These are phyloP conservation scores for Meloidogyne hapla DNA, from an alignment of 1,140 invertebrate species.

Conservation along the genomic window DNA sequence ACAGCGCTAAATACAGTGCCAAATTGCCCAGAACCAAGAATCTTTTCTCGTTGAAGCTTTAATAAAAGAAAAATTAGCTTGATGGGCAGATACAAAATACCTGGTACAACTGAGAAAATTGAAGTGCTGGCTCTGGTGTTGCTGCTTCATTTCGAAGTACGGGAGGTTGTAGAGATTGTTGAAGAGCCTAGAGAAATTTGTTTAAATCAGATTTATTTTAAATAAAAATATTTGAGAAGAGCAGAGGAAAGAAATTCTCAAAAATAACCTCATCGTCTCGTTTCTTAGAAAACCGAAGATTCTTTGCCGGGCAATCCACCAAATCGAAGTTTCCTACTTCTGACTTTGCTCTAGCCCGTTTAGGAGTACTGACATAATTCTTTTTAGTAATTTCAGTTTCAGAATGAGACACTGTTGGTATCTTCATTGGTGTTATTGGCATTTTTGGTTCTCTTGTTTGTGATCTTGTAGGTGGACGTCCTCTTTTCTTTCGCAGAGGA, in stretches of 20 bases:
- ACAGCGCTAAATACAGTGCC: slow-evolving; percentile 90
- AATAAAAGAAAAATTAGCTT: slow-evolving; percentile 67
- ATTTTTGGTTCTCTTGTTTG: not conserved
- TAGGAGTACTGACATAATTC: not conserved
- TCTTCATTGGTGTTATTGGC: not conserved
- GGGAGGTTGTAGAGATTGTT: slow-evolving; percentile 58
- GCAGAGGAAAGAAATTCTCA: not conserved
- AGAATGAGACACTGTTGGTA: not conserved
- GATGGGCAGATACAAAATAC: slow-evolving; percentile 24
- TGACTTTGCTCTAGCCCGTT: not conserved
- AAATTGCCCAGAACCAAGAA: slow-evolving; percentile 95
- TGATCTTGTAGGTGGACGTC: not conserved
- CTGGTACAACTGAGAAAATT: slow-evolving; percentile 61
- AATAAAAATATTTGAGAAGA: not conserved
- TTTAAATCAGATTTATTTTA: not conserved
- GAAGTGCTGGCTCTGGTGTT: slow-evolving; percentile 60
- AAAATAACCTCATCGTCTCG: not conserved
- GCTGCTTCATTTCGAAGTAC: slow-evolving; percentile 43
- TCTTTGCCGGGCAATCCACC: not conserved
- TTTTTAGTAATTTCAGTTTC: not conserved
- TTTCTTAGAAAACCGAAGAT: slow-evolving; percentile 8
- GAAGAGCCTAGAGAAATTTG: slow-evolving; percentile 46
- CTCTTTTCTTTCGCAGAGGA: not conserved
- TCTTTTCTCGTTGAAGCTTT: slow-evolving; percentile 92
- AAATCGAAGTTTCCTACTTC: not conserved